These are phyloP conservation scores for Echinops telfairi DNA, from an alignment of 2,113 vertebrate genomes.

Conservation along the genomic window DNA sequence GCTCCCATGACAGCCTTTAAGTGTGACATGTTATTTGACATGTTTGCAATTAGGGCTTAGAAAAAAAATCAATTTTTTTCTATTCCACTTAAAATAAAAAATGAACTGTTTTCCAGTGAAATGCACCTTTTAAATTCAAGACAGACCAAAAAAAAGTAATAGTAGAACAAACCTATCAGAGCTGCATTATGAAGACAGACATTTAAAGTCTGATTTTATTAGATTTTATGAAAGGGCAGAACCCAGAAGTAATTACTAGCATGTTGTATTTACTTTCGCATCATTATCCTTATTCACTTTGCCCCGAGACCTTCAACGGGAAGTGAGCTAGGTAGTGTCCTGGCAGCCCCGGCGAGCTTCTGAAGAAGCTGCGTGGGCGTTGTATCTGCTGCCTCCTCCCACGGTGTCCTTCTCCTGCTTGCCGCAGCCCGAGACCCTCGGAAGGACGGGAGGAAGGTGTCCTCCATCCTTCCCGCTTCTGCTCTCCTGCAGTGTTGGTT, in stretches of 20 bases:
- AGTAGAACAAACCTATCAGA: conserved; percentile 80
- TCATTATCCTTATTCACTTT: conserved; percentile 46
- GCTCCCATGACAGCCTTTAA: conserved; percentile 89
- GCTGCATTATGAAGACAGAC: conserved; percentile 75
- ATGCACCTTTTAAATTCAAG: conserved; percentile 83
- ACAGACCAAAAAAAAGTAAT: conserved; percentile 82
- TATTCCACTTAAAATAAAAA: conserved; percentile 90
- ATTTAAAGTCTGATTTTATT: conserved; percentile 74
- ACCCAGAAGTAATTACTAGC: conserved; percentile 69
- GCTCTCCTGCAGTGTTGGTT: not conserved
- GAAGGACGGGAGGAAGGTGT: not conserved
- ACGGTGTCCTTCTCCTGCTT: fast-evolving
- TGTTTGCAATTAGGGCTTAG: conserved; percentile 88
- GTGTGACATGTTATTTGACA: conserved; percentile 90
- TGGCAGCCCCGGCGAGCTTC: not conserved
- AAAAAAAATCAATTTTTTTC: conserved; percentile 88
- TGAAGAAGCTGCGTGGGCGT: not conserved
- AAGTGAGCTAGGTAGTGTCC: not conserved
- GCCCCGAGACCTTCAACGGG: not conserved
- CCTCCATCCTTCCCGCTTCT: not conserved
- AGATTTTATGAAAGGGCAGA: conserved; percentile 62
- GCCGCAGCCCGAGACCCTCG: not conserved
- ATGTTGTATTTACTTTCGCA: conserved; percentile 49
- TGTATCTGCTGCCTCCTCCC: not conserved
- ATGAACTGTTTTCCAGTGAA: conserved; percentile 86